Base-by-base conservation (phyloP, 2,113 vertebrate genomes). In the Columba livia region DNA sequence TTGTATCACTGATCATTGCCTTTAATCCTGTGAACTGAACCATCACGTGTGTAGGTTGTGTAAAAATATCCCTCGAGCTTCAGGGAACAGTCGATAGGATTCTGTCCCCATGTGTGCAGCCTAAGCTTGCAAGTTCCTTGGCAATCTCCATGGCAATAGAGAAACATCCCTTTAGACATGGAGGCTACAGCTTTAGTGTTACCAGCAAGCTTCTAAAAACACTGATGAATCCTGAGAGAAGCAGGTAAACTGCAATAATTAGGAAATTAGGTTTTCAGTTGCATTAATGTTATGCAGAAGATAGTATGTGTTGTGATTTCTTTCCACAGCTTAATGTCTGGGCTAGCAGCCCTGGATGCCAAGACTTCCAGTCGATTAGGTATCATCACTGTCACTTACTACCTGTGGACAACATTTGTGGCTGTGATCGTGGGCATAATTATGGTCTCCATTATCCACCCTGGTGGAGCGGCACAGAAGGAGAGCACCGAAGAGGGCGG, bases 321-420 rank as follows among this genome's bases (percentile, higher is more conserved):
- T 64, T 60, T 94, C 70, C 91, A 79, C 96, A 99, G 99, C 96
- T 97, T 99, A 97, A 99, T 99, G 99, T 99, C 99, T 0, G 99
- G 99, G 73, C 98, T 99, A 2, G 99, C 99, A 84, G 99, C 99
- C 48, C 97, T 99, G 94, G 99, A 99, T 51, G 98, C 99, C 92
- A 99, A 99, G 98, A 99, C 99, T 48, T 99, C 99, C 85, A 99
- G 99, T 90, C 99, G 99, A 67, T 94, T 99, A 97, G 99, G 99
- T 70, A 98, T 99, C 96, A 99, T 99, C 97, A 99, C 99, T 0
- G 98, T 99, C 95, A 99, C 99, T 8, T 99, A 99, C 97, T 99
- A 99, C 97, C 98, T 99, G 88, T 99, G 99, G 99, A 99, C 99
- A 96, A 99, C 99, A 16, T 99, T 99, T 73, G 97, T 99, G 81